These are phyloP conservation scores for Naso thynnoides DNA, from an alignment of 2,797 vertebrate genomes.

Conservation along the genomic window DNA sequence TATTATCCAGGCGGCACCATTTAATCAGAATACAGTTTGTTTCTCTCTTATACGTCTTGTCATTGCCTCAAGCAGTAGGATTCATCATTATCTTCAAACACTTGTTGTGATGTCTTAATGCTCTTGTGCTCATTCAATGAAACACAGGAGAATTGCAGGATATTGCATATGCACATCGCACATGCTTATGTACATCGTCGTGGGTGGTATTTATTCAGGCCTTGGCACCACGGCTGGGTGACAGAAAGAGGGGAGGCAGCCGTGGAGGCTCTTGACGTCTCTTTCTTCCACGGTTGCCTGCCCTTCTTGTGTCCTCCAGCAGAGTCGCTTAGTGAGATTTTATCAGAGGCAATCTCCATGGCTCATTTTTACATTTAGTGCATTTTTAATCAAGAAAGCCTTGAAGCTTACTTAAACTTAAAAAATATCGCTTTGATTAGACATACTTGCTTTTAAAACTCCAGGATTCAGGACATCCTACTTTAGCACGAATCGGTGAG, in stretches of 20 bases:
- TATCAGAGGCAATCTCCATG: slow-evolving; percentile 58
- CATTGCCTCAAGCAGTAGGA: slow-evolving; percentile 70
- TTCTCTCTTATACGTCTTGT: slow-evolving; percentile 63
- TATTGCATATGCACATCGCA: slow-evolving; percentile 44
- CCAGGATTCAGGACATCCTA: slow-evolving; percentile 1
- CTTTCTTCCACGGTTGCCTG: slow-evolving; percentile 58
- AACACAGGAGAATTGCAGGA: slow-evolving; percentile 41
- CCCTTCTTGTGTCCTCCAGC: slow-evolving; percentile 68
- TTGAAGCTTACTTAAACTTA: slow-evolving; percentile 11
- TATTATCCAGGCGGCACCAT: slow-evolving; percentile 66
- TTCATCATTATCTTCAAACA: slow-evolving; percentile 70
- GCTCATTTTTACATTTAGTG: slow-evolving; percentile 57
- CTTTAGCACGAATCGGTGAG: slow-evolving; percentile 4
- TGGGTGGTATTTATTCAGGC: slow-evolving; percentile 47
- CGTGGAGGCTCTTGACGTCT: slow-evolving; percentile 47
- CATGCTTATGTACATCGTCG: slow-evolving; percentile 22
- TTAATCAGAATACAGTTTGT: slow-evolving; percentile 66
- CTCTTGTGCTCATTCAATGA: slow-evolving; percentile 52
- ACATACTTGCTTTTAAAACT: slow-evolving; percentile 10
- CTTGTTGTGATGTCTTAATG: slow-evolving; percentile 64
- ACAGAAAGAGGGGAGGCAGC: slow-evolving; percentile 39
- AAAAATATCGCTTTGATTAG: slow-evolving; percentile 18
- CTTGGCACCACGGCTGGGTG: slow-evolving; percentile 36
- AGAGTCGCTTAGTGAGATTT: slow-evolving; percentile 49
- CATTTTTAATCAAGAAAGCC: slow-evolving; percentile 48